Conservation (phyloP, 2,113 vertebrate species). For the Notechis scutatus region DNA sequence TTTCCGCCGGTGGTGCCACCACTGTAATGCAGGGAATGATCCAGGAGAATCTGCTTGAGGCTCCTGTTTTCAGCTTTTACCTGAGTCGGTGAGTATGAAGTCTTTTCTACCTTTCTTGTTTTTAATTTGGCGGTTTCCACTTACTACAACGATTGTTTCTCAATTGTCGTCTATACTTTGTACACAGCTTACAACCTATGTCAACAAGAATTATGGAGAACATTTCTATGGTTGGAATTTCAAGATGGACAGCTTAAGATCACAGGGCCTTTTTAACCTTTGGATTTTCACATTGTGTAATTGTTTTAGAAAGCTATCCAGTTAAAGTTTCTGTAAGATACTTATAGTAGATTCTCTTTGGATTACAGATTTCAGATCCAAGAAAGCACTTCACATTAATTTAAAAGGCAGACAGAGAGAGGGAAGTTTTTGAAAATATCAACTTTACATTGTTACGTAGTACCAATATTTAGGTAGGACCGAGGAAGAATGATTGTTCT, state of each 20-base stretch:
- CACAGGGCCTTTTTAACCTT: background rate
- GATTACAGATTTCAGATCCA: background rate
- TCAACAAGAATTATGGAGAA: background rate
- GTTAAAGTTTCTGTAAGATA: background rate
- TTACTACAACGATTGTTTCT: background rate
- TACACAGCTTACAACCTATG: background rate
- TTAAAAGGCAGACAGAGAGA: background rate
- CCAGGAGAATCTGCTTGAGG: constrained; percentile 17
- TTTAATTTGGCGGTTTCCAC: background rate
- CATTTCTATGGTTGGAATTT: background rate
- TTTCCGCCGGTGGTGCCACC: constrained; percentile 28
- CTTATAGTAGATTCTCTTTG: background rate
- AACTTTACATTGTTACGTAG: background rate
- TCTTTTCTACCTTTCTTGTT: background rate
- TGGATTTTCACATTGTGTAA: background rate
- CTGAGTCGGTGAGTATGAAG: constrained; percentile 29
- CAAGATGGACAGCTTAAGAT: background rate
- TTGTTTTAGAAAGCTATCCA: background rate
- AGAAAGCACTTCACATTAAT: too few relatives aligned
- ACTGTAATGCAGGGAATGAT: constrained; percentile 35
- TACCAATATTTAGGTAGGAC: background rate
- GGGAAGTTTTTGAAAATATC: background rate
- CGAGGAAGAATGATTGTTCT: background rate
- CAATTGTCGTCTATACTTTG: background rate
- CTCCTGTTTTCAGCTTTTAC: constrained; percentile 28